Evolutionary conservation across 2,797 vertebrate species (phyloP).

Genomic region (Catostomus latipinnis): DNA sequence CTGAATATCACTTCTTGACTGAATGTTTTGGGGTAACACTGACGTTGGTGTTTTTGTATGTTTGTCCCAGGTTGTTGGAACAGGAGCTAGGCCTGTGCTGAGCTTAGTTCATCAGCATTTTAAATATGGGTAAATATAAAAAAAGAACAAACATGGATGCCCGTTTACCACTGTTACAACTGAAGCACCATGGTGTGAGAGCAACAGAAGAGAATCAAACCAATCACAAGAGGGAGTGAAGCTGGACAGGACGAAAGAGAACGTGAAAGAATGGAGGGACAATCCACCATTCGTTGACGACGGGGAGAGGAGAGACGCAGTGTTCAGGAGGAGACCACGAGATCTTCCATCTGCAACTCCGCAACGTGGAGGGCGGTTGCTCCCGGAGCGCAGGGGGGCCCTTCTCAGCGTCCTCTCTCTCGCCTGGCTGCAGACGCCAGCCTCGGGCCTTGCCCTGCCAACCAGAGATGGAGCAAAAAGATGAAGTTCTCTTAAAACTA

Average conservation of each 20-base stretch:
- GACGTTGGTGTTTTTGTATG: neutral
- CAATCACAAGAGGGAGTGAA: constrained; percentile 79
- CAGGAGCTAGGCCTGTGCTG: constrained; percentile 96
- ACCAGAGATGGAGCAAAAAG: constrained; percentile 60
- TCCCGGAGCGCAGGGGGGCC: constrained; percentile 73
- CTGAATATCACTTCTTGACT: too few species aligned
- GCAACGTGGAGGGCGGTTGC: constrained; percentile 79
- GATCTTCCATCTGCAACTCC: constrained; percentile 63
- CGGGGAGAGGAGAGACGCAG: constrained; percentile 72
- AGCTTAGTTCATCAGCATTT: constrained; percentile 99
- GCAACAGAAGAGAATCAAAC: constrained; percentile 94
- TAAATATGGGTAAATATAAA: constrained; percentile 99
- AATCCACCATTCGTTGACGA: constrained; percentile 60
- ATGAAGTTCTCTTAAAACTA: constrained; percentile 64
- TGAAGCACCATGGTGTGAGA: constrained; percentile 99
- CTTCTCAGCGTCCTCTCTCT: constrained; percentile 68
- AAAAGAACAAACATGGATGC: constrained; percentile 99
- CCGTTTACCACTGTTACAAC: constrained; percentile 99
- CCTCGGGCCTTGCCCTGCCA: constrained; percentile 64
- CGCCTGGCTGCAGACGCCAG: constrained; percentile 54
- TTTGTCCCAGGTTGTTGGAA: constrained; percentile 85
- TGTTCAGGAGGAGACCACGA: constrained; percentile 60
- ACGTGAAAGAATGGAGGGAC: constrained; percentile 73
- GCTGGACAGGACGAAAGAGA: constrained; percentile 77
- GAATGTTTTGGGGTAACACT: neutral